phyloP scores from a whole-genome alignment of 2,888 invertebrate species.

The Andrena hattorfiana region DNA sequence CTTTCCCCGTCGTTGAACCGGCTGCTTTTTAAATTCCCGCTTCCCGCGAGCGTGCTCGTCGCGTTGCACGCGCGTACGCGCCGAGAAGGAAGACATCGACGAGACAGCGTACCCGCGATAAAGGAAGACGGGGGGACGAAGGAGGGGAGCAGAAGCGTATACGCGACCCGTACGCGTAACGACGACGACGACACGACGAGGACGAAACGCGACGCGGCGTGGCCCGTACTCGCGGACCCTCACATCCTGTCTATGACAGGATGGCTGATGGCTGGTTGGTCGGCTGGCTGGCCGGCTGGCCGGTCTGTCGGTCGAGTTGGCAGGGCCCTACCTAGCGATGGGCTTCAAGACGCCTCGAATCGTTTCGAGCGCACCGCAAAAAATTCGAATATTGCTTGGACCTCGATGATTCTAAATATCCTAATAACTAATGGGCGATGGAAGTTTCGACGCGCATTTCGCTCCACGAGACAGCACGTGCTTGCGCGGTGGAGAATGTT shows the following conservation, averaged over 20 bases:
- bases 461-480: too few relatives aligned
- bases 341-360: neutral
- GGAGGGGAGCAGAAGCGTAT: conserved; percentile 27
- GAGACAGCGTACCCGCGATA: conserved; percentile 32
- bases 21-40: conserved; percentile 34
- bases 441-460: too few relatives aligned
- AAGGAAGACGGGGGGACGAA: conserved; percentile 31
- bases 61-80: conserved; percentile 5
- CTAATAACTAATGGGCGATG: too few relatives aligned
- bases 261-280: conserved; percentile 81
- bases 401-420: too few relatives aligned
- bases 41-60: neutral
- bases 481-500: too few relatives aligned
- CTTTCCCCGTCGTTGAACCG: conserved; percentile 14
- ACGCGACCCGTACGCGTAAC: conserved; percentile 34
- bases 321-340: conserved; percentile 74
- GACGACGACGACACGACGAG: conserved; percentile 25
- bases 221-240: conserved; percentile 82
- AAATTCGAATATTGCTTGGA: too few relatives aligned
- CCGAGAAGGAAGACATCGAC: conserved; percentile 20
- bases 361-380: neutral
- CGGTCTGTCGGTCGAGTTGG: conserved; percentile 64
- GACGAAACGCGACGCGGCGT: conserved; percentile 57
- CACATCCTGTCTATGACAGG: conserved; percentile 84
- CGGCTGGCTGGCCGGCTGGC: conserved; percentile 42